Base-by-base conservation (phyloP, 2,113 vertebrate species). In the Parotia lawesii region DNA sequence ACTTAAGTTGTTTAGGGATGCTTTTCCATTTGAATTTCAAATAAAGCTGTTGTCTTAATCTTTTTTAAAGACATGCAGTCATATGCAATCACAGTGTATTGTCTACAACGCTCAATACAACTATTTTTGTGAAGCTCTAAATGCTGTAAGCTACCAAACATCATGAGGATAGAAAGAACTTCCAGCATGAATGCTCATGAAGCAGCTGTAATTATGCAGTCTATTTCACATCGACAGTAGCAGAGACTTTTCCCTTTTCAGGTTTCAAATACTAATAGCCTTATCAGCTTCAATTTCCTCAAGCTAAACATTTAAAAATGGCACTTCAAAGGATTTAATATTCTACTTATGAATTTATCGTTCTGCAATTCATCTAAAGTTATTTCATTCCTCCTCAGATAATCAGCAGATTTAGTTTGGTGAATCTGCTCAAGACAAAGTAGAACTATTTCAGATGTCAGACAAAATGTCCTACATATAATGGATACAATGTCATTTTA, bases 31-130 rank as follows among this genome's bases (percentile, higher is more conserved):
- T 95, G 87, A 96, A 95, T 91, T 95, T 80, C 94, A 95, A 94
- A 90, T 65, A 72, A 91, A 87, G 87, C 75, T 66, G 78, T 90
- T 90, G 85, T 72, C 47, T 42, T 72, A 37, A 54, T 40, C 15
- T 87, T 91, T 86, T 71, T 79, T 47, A 20, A 95, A 95, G 79
- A 96, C 91, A 95, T 89, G 91, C 84, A 96, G 81, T 93, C 82
- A 95, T 70, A 92, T 87, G 86, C 81, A 95, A 88, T 96, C 90
- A 95, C 96, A 96, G 88, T 82, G 79, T 91, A 83, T 83, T 93
- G 71, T 89, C 93, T 94, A 89, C 80, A 89, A 87, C 0, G 33
- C 87, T 95, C 87, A 90, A 79, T 73, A 92, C 79, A 90, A 85
- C 47, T 88, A 78, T 75, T 85, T 87, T 47, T 78, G 38, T 81